phyloP scores from a whole-genome alignment of 2,888 invertebrate species.

The Panopea generosa region DNA sequence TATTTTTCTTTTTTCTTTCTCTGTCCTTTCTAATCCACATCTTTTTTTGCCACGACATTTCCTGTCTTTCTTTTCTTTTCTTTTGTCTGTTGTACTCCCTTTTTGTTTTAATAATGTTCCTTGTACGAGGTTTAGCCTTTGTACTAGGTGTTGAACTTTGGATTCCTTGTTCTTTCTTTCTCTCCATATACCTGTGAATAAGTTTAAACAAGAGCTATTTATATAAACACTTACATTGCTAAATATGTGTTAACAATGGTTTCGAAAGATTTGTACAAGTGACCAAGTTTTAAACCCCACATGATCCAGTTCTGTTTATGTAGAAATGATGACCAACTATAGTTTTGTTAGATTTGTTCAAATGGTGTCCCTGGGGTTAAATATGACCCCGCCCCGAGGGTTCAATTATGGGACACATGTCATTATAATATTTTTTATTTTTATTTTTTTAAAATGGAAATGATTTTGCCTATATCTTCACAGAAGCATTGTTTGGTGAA shows the following conservation, averaged over 20 bases:
- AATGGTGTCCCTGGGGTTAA: too few relatives aligned
- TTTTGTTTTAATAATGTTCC: conserved; percentile 27
- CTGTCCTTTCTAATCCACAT: conserved; percentile 48
- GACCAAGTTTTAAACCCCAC: conserved; percentile 1
- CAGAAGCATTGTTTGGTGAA: too few relatives aligned
- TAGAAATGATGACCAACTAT: too few relatives aligned
- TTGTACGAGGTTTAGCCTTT: conserved; percentile 42
- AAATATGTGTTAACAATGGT: conserved; percentile 5
- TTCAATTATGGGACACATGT: too few relatives aligned
- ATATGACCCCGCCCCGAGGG: too few relatives aligned
- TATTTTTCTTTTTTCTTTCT: conserved; percentile 36
- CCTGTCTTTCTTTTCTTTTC: conserved; percentile 37
- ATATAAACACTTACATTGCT: conserved; percentile 22
- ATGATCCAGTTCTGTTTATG: conserved; percentile 1
- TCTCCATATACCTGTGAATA: conserved; percentile 48
- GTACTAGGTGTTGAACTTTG: conserved; percentile 40
- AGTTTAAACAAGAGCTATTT: conserved; percentile 33
- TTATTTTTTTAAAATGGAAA: too few relatives aligned
- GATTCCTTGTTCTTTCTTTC: conserved; percentile 37
- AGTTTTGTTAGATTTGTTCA: too few relatives aligned
- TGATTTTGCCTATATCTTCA: too few relatives aligned
- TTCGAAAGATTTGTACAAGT: conserved; percentile 4
- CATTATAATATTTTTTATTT: too few relatives aligned
- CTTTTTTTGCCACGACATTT: conserved; percentile 46
- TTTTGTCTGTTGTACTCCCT: conserved; percentile 40